Percentiles rank a stretch among this genome's conserved stretches.
These are phyloP conservation scores for Protonibea diacanthus DNA, from an alignment of 2,797 vertebrate species.

Conservation along the genomic window DNA sequence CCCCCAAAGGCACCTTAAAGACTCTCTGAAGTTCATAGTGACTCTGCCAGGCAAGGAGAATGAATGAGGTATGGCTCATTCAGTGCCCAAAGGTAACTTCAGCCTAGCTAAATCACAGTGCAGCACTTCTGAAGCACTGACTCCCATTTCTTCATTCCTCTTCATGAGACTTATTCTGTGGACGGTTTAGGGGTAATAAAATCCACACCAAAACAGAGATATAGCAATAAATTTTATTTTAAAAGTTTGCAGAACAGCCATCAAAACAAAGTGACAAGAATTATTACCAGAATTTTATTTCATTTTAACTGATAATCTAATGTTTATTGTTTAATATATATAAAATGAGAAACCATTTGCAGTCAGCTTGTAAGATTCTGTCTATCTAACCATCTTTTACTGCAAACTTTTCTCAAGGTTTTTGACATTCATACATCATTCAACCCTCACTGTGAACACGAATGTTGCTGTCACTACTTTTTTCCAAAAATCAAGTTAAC, in stretches of 20 bases:
- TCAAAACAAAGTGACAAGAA: conserved; percentile 18
- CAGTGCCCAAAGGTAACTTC: conserved; percentile 54
- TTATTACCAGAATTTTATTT: neutral
- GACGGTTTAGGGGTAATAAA: conserved; percentile 29
- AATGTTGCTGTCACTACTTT: neutral
- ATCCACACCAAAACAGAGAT: neutral
- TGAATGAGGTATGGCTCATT: conserved; percentile 55
- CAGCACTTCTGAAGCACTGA: conserved; percentile 31
- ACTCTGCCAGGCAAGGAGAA: conserved; percentile 58
- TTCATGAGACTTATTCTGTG: conserved; percentile 13
- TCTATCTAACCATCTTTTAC: neutral
- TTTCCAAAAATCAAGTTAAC: too few relatives aligned
- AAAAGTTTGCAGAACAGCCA: conserved; percentile 5
- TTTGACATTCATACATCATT: neutral
- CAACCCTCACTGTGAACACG: conserved; percentile 2
- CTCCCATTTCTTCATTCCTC: conserved; percentile 28
- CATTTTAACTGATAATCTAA: too few relatives aligned
- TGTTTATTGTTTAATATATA: too few relatives aligned
- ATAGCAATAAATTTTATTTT: neutral
- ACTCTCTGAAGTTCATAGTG: conserved; percentile 69
- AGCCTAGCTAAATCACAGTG: conserved; percentile 34
- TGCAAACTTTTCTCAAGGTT: neutral
- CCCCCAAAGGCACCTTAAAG: conserved; percentile 65
- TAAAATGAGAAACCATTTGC: neutral
- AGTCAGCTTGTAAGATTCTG: neutral